A percentile compares a stretch with the other conserved stretches of the same genome.
Evolutionary conservation across 2,113 vertebrate genomes (phyloP).

Genomic region (Holacanthus passer): DNA sequence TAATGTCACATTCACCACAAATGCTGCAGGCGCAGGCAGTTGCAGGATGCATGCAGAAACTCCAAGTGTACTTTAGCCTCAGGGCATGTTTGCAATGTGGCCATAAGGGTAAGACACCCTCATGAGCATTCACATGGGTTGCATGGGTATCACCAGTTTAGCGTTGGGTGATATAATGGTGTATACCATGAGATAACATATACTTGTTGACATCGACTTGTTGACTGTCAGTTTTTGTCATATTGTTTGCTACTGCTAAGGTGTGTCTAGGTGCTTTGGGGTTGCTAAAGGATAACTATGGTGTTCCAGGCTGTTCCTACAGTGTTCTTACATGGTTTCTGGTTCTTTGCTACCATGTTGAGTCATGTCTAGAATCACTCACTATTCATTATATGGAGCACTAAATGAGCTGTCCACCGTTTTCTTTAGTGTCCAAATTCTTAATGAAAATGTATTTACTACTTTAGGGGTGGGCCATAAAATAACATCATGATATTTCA

Average conservation of each 20-base stretch:
- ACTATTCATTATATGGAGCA: too few relatives aligned
- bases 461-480: too few relatives aligned
- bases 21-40: too few relatives aligned
- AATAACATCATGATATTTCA: too few relatives aligned
- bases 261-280: not conserved
- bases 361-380: too few relatives aligned
- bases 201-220: not conserved
- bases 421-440: too few relatives aligned
- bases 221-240: too few relatives aligned
- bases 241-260: not conserved
- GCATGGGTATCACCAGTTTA: not conserved
- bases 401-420: too few relatives aligned
- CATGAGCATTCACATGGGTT: not conserved
- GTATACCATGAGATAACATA: not conserved
- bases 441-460: too few relatives aligned
- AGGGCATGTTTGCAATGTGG: not conserved
- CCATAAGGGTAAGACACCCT: not conserved
- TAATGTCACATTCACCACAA: too few relatives aligned
- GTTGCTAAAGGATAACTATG: not conserved
- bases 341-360: too few relatives aligned
- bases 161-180: not conserved
- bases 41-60: not conserved
- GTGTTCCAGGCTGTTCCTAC: not conserved
- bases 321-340: not conserved
- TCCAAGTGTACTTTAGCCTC: not conserved